Evolutionary conservation across 1,140 invertebrate genomes (phyloP).

Genomic region (Lethocerus indicus): DNA sequence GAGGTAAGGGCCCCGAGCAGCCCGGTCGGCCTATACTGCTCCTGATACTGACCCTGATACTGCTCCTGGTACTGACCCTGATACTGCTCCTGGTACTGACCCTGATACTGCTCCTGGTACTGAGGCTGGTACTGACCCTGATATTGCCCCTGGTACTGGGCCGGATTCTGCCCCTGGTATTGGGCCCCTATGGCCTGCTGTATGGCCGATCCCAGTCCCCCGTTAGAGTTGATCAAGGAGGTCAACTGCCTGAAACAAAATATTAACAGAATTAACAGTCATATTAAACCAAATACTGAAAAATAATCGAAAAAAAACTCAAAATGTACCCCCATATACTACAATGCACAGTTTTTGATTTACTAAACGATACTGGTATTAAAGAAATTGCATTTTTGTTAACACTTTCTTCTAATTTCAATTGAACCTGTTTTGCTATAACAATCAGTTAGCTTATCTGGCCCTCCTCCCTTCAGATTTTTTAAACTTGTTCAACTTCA

Average conservation of each 20-base stretch:
- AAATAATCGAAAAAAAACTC: too few species aligned
- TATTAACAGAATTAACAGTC: too few species aligned
- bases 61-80: background rate
- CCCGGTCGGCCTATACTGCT: background rate
- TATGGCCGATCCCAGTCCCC: slow-evolving; percentile 4
- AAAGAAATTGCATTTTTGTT: too few species aligned
- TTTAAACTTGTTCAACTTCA: too few species aligned
- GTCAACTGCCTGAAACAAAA: slow-evolving; percentile 14
- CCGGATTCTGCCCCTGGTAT: background rate
- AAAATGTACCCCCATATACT: too few species aligned
- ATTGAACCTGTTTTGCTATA: too few species aligned
- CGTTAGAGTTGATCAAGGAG: slow-evolving; percentile 12
- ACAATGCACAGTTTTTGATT: too few species aligned
- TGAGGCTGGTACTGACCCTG: background rate
- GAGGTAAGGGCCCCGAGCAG: slow-evolving; percentile 35
- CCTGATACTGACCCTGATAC: background rate
- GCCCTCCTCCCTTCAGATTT: too few species aligned
- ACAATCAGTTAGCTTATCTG: too few species aligned
- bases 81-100: background rate
- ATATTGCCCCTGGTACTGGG: background rate
- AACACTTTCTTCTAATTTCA: too few species aligned
- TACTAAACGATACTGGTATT: too few species aligned
- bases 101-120: background rate
- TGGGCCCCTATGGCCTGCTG: background rate
- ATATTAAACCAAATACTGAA: too few species aligned